Evolutionary conservation across 2,113 vertebrate species (phyloP).

Genomic region (Nothocercus nigrocapillus): DNA sequence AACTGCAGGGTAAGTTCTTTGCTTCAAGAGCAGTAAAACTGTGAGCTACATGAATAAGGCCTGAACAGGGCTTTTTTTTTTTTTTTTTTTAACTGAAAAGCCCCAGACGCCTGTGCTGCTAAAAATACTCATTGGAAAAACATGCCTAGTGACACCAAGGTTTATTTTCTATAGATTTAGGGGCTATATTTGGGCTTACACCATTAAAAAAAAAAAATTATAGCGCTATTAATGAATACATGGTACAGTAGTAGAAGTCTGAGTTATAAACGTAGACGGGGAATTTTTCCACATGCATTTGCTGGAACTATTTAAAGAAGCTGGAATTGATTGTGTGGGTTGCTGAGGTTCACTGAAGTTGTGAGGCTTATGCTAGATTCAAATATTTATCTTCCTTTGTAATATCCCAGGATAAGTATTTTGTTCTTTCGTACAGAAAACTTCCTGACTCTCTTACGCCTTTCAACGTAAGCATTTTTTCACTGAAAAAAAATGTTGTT

Average conservation of each 20-base stretch:
- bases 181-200: neutral
- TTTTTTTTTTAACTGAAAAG: neutral
- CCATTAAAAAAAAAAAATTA: neutral
- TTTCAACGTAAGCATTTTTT: neutral
- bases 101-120: neutral
- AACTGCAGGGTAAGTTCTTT: constrained; percentile 35
- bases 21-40: neutral
- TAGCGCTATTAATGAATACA: neutral
- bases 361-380: neutral
- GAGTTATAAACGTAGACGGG: neutral
- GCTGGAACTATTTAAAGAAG: neutral
- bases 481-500: neutral
- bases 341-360: neutral
- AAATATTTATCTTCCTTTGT: neutral
- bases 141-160: neutral
- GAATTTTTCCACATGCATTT: neutral
- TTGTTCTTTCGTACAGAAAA: neutral
- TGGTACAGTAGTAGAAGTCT: neutral
- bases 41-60: neutral
- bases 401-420: neutral
- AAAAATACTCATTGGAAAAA: neutral
- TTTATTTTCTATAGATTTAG: neutral
- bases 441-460: neutral
- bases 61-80: neutral
- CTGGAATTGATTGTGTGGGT: neutral